Evolutionary conservation across 2,888 invertebrate genomes (phyloP).

Genomic region (Bembecia ichneumoniformis): DNA sequence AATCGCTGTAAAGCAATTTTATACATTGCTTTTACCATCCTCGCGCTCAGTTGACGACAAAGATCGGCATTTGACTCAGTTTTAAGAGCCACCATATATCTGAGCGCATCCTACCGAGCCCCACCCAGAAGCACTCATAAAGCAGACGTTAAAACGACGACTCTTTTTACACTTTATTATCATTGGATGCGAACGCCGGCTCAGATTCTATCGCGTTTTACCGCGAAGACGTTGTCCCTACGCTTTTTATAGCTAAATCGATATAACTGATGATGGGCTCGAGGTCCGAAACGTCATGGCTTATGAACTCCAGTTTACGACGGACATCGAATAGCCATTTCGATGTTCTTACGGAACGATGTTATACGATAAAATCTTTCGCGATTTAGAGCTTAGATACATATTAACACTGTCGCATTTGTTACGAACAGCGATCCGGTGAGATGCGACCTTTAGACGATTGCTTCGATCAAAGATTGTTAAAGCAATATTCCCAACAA

Average conservation of each 20-base stretch:
- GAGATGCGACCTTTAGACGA: not conserved
- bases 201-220: slow-evolving; percentile 67
- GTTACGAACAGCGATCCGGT: not conserved
- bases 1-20: slow-evolving; percentile 21
- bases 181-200: slow-evolving; percentile 68
- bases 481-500: not conserved
- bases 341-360: slow-evolving; percentile 15
- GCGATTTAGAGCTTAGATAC: not conserved
- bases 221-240: slow-evolving; percentile 40
- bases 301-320: slow-evolving; percentile 58
- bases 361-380: not conserved
- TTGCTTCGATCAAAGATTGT: not conserved
- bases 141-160: slow-evolving; percentile 68
- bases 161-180: slow-evolving; percentile 73
- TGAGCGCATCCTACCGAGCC: slow-evolving; percentile 52
- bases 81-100: slow-evolving; percentile 54
- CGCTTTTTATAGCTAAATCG: slow-evolving; percentile 61
- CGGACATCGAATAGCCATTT: slow-evolving; percentile 39
- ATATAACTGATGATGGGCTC: slow-evolving; percentile 55
- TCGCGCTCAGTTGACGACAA: slow-evolving; percentile 29
- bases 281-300: slow-evolving; percentile 45
- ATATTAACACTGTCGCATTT: not conserved
- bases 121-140: slow-evolving; percentile 64
- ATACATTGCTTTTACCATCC: slow-evolving; percentile 20
- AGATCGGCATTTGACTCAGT: slow-evolving; percentile 41